Base-by-base conservation (phyloP, 1,140 invertebrate genomes). In the Tyrophagus putrescentiae region DNA sequence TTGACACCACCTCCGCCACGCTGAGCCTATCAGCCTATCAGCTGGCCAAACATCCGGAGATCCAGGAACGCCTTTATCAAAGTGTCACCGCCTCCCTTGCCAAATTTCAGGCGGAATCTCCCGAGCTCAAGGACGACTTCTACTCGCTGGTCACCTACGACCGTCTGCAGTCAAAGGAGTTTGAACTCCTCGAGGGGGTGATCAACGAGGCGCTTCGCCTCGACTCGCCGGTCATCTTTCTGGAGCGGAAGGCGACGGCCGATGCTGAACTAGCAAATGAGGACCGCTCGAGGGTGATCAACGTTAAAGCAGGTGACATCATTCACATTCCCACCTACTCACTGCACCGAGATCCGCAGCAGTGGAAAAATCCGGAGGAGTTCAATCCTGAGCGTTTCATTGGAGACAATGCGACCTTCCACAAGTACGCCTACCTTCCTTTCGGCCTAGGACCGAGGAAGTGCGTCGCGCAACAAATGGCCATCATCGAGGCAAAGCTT, bases 1-100 rank as follows among this genome's bases (percentile, higher is more conserved):
- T 78, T 64, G 81, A 82, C 67, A 82, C 80, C 0, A 76, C 78
- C 0, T 70, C 78, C 0, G 76, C 75, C 0, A 71, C 76, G 1
- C 68, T 82, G 27, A 68, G 75, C 0, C 79, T 79, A 60, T 68
- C 75, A 0, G 67, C 75, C 1, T 78, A 78, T 48, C 68, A 77
- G 53, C 64, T 84, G 23, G 78, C 82, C 3, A 64, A 72, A 18
- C 68, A 83, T 60, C 76, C 71, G 0, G 69, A 76, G 0, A 65
- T 80, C 9, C 82, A 82, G 64, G 64, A 59, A n/a, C 27, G 33
- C 39, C 25, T 36, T 3, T 61, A 53, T n/a, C n/a, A n/a, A n/a
- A n/a, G n/a, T n/a, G n/a, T n/a, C n/a, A n/a, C n/a, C n/a, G n/a
- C n/a, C n/a, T n/a, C n/a, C n/a, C n/a, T n/a, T n/a, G n/a, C n/a